Evolutionary conservation across 2,888 invertebrate genomes (phyloP).

Genomic region (Iselma pallidipennis): DNA sequence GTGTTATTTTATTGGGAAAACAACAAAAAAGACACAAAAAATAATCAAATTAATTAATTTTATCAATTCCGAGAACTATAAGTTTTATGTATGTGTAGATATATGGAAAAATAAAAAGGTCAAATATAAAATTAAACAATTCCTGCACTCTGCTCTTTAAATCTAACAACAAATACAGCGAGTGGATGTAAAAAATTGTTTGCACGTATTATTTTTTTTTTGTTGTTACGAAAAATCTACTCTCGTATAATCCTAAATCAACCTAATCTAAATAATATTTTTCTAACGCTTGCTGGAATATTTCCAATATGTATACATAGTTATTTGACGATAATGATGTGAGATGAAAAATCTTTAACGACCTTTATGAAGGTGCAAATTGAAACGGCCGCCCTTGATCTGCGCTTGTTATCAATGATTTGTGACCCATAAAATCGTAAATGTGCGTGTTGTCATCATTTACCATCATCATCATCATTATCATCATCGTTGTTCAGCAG

Average conservation of each 20-base stretch:
- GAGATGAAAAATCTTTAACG: too few species aligned
- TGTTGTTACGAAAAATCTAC: too few species aligned
- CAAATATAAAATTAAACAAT: slow-evolving; percentile 7
- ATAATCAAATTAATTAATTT: slow-evolving; percentile 10
- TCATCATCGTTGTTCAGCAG: background rate
- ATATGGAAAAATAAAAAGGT: slow-evolving; percentile 13
- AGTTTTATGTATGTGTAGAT: slow-evolving; percentile 3
- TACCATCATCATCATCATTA: slow-evolving; percentile 1
- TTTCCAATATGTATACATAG: too few species aligned
- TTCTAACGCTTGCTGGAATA: too few species aligned
- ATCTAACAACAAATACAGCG: background rate
- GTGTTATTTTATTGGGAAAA: background rate
- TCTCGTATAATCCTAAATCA: too few species aligned
- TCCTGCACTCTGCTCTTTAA: background rate
- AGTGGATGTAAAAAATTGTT: too few species aligned
- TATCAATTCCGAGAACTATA: slow-evolving; percentile 13
- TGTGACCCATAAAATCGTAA: slow-evolving; percentile 16
- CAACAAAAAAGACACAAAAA: background rate
- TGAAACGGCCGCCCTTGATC: slow-evolving; percentile 22
- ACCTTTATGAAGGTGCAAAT: slow-evolving; percentile 11
- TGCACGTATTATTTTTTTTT: too few species aligned
- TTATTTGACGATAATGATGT: background rate
- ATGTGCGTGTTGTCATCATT: slow-evolving; percentile 25
- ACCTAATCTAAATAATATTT: too few species aligned
- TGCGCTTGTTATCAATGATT: slow-evolving; percentile 11